Conservation (phyloP, 1,140 invertebrate genomes). For the Mylabris phalerata region DNA sequence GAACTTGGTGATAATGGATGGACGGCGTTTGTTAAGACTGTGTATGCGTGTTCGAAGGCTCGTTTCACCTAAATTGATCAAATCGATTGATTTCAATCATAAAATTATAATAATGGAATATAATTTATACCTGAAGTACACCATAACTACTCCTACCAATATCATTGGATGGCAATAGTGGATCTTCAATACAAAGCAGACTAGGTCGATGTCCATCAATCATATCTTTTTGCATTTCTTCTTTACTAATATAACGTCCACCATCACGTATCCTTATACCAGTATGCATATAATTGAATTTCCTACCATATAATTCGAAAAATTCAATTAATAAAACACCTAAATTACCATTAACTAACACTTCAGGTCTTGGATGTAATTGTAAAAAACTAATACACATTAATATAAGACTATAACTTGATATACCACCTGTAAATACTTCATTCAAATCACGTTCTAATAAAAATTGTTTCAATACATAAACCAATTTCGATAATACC, state of each 20-base stretch:
- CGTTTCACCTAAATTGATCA: conserved; percentile 71
- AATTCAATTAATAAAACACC: conserved; percentile 95
- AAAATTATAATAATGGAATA: not conserved
- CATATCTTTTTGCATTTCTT: conserved; percentile 88
- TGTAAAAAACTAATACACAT: conserved; percentile 95
- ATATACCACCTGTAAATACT: conserved; percentile 98
- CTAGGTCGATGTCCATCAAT: conserved; percentile 88
- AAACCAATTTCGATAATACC: conserved; percentile 83
- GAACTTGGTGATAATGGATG: conserved; percentile 55
- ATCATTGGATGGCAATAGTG: conserved; percentile 89
- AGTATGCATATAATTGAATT: conserved; percentile 94
- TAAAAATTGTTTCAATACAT: conserved; percentile 97
- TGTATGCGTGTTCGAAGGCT: conserved; percentile 93
- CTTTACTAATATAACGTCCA: conserved; percentile 90
- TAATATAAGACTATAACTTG: conserved; percentile 96
- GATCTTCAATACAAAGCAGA: conserved; percentile 95
- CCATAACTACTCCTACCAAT: conserved; percentile 97
- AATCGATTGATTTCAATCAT: not conserved
- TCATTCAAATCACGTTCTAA: conserved; percentile 96
- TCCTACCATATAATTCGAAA: conserved; percentile 93
- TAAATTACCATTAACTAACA: conserved; percentile 66
- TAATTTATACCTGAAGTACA: conserved; percentile 44
- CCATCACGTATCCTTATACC: conserved; percentile 92
- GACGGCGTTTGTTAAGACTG: conserved; percentile 74
- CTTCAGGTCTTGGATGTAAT: conserved; percentile 66